phyloP scores from a whole-genome alignment of 2,888 invertebrate species.

The Drepana falcataria region DNA sequence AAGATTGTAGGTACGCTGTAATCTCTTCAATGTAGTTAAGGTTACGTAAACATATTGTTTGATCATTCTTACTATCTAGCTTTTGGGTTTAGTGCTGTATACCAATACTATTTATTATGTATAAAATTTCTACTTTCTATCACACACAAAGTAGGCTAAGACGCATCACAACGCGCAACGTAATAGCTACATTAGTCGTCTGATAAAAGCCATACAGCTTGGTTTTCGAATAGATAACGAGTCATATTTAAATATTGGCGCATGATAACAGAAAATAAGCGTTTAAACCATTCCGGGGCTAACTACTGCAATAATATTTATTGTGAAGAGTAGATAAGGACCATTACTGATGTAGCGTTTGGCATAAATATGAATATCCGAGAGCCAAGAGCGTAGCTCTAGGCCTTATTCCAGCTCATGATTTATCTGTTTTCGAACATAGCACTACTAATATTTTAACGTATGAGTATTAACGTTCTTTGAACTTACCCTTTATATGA shows the following conservation, averaged over 20 bases:
- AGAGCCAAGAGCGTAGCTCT: slow-evolving; percentile 16
- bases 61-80: no score
- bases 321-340: slow-evolving; percentile 23
- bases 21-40: neutral
- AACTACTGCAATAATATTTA: slow-evolving; percentile 14
- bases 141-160: no score
- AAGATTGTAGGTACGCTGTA: neutral
- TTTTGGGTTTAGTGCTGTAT: no score
- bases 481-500: no score
- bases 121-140: no score
- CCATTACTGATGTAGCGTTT: slow-evolving; percentile 18
- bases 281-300: slow-evolving; percentile 24
- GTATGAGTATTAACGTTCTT: no score
- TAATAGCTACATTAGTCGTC: slow-evolving; percentile 7
- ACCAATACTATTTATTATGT: no score
- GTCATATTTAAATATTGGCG: slow-evolving; percentile 18
- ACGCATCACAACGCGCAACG: neutral
- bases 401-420: slow-evolving; percentile 9
- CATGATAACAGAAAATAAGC: slow-evolving; percentile 18
- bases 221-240: slow-evolving; percentile 1
- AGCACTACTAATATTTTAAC: no score
- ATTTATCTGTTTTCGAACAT: neutral
- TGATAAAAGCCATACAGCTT: slow-evolving; percentile 13
- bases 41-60: neutral
- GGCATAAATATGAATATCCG: slow-evolving; percentile 12